Percentiles rank a stretch among this genome's conserved stretches.
phyloP scores from a whole-genome alignment of 2,113 vertebrate species.

The Climacteris rufus region DNA sequence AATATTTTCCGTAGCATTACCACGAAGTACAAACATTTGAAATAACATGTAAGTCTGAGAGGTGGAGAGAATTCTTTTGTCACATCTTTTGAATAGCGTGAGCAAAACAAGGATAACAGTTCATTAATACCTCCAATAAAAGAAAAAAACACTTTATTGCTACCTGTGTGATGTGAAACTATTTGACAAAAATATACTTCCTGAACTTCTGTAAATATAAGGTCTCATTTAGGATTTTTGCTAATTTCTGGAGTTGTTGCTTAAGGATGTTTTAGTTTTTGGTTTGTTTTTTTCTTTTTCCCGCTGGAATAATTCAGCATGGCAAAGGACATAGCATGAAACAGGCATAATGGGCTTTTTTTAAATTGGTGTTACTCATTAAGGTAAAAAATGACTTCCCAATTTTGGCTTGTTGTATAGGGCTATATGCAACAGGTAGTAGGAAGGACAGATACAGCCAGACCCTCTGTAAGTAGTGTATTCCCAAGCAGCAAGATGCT shows the following conservation, averaged over 20 bases:
- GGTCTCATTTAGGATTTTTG: not conserved
- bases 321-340: not conserved
- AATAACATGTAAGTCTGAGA: not conserved
- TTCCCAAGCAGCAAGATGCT: not conserved
- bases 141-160: not conserved
- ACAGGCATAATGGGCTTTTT: not conserved
- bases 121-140: not conserved
- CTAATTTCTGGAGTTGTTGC: not conserved
- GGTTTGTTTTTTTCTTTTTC: not conserved
- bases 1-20: not conserved
- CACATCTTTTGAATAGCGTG: not conserved
- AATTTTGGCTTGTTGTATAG: not conserved
- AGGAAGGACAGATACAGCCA: not conserved
- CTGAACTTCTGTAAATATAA: not conserved
- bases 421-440: not conserved
- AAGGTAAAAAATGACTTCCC: not conserved
- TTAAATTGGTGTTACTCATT: not conserved
- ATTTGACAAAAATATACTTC: not conserved
- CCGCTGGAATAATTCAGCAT: not conserved
- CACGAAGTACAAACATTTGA: not conserved
- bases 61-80: not conserved
- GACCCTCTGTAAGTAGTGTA: rapidly evolving
- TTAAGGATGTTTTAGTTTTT: not conserved
- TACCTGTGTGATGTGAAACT: not conserved
- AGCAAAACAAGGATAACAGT: not conserved